Percentiles rank a stretch among this genome's conserved stretches.
These are phyloP conservation scores for Kradibia gibbosae DNA, from an alignment of 1,140 invertebrate species.

Conservation along the genomic window DNA sequence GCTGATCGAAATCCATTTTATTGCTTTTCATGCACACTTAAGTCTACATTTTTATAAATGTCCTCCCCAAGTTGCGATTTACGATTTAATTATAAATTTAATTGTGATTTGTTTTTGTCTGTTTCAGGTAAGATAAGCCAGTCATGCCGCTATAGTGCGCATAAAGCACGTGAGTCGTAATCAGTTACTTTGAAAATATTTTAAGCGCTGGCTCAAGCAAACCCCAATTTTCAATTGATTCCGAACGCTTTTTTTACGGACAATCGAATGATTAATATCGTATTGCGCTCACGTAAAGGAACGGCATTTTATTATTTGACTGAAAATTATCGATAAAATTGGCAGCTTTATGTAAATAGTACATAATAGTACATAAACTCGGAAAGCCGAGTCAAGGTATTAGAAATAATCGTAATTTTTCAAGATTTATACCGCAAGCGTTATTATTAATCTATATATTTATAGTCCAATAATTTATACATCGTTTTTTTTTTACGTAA, in stretches of 20 bases:
- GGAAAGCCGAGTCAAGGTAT: no score
- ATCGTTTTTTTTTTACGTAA: no score
- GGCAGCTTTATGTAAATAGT: no score
- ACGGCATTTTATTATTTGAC: no score
- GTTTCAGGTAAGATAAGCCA: constrained; percentile 36
- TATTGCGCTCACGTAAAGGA: no score
- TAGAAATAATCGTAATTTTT: no score
- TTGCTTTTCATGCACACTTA: background rate
- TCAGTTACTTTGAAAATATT: background rate
- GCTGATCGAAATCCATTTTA: background rate
- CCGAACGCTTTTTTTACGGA: background rate
- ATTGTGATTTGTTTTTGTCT: constrained; percentile 6
- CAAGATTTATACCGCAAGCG: no score
- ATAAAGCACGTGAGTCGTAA: background rate
- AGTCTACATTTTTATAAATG: background rate
- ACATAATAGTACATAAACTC: no score
- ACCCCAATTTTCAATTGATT: background rate
- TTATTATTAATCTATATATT: no score
- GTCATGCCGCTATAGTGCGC: background rate
- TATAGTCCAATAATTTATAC: no score
- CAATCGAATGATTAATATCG: no score
- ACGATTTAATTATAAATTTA: background rate
- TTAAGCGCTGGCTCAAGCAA: background rate
- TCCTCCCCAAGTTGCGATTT: background rate
- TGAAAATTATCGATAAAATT: no score